Conservation (phyloP, 2,797 vertebrate species). For the Emydoidea blandingii region DNA sequence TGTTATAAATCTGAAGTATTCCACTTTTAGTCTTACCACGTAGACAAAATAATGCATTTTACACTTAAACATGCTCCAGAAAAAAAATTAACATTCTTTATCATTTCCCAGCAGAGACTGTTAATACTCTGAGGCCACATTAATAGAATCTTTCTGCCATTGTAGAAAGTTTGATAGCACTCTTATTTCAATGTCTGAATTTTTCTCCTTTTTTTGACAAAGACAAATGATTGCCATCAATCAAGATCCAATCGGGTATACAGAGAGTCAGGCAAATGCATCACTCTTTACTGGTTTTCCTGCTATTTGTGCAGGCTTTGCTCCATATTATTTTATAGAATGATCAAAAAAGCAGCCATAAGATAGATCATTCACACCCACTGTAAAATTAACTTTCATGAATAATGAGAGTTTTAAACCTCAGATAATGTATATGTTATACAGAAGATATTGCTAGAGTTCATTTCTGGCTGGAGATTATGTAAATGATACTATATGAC, state of each 20-base stretch:
- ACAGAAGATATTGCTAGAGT: slow-evolving; percentile 84
- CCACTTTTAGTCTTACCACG: slow-evolving; percentile 67
- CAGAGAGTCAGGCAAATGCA: slow-evolving; percentile 82
- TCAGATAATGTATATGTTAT: slow-evolving; percentile 87
- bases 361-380: slow-evolving; percentile 88
- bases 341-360: slow-evolving; percentile 86
- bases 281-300: slow-evolving; percentile 85
- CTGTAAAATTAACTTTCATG: slow-evolving; percentile 90
- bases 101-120: slow-evolving; percentile 84
- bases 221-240: slow-evolving; percentile 93
- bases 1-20: slow-evolving; percentile 76
- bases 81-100: slow-evolving; percentile 87
- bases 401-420: slow-evolving; percentile 90
- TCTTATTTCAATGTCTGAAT: slow-evolving; percentile 89
- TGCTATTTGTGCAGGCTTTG: slow-evolving; percentile 85
- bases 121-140: slow-evolving; percentile 83
- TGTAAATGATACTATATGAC: slow-evolving; percentile 94
- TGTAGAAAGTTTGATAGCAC: slow-evolving; percentile 92
- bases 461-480: slow-evolving; percentile 89
- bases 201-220: slow-evolving; percentile 89
- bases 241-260: slow-evolving; percentile 90
- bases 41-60: slow-evolving; percentile 81
- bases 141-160: slow-evolving; percentile 88
- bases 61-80: slow-evolving; percentile 78
- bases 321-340: slow-evolving; percentile 89